Base-by-base conservation (phyloP, 2,797 vertebrate genomes). In the Spondyliosoma cantharus region DNA sequence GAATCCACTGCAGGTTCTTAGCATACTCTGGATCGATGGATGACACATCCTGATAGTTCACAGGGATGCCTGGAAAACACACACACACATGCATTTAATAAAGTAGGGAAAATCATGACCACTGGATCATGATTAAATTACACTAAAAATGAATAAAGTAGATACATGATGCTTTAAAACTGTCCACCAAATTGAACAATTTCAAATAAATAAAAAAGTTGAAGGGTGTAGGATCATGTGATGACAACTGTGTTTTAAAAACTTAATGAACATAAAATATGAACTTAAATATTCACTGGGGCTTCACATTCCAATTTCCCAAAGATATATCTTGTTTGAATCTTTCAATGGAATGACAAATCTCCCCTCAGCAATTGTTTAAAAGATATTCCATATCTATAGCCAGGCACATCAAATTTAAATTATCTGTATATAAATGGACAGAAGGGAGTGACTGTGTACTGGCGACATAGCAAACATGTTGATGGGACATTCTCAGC, bases 1-100 rank as follows among this genome's bases (percentile, higher is more conserved):
- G 94, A 93, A 99, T 99, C 98, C 98, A 99, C 83, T 99, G 98
- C 82, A 99, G 93, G 88, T 99, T 99, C 91, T 99, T 99, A 49
- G 97, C 98, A 81, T 99, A 99, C 84, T 99, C 98, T 63, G 98
- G 98, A 93, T 99, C 98, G 69, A 99, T 99, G 88, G 97, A 99
- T 3, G 97, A 96, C 83, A 99, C 98, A 80, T 99, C 98, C 91
- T 99, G 98, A 90, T 99, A 99, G 95, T 96, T 99, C 86, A 99
- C 98, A 71, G 98, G 98, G 90, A 99, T 97, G 49, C 98, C 98
- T 99, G 91, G 25, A 9, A 64, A 48, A 74, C 15, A 58, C 45
- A 48, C 0, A 66, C 1, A 75, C 46, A 60, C 20, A 14, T 9
- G 22, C 15, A 42, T 12, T 49, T 7, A 45, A 42, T 24, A 62